Conservation (phyloP, 2,888 invertebrate species). For the Lithophane socia region DNA sequence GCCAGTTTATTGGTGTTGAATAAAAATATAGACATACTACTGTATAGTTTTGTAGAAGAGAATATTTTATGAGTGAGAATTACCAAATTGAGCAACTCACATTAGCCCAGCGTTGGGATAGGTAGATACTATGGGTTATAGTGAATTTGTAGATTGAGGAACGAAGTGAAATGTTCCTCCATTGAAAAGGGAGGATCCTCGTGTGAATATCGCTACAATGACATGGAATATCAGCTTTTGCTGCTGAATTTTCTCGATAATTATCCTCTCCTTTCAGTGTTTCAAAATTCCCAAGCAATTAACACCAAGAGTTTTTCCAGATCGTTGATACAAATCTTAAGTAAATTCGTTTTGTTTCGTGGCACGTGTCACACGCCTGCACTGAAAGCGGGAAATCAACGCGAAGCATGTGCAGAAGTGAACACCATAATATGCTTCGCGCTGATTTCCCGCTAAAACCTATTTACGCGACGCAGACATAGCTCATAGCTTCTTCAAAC, state of each 20-base stretch:
- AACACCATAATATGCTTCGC: too few species aligned
- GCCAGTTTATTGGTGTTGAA: constrained; percentile 55
- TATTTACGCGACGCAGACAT: background rate
- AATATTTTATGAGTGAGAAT: constrained; percentile 6
- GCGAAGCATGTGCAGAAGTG: too few species aligned
- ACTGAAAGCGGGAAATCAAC: too few species aligned
- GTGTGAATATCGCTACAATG: background rate
- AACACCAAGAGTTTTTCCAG: background rate
- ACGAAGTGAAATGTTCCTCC: background rate
- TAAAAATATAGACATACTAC: constrained; percentile 53
- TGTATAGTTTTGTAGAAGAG: constrained; percentile 23
- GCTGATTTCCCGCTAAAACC: background rate
- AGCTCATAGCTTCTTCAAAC: constrained; percentile 1
- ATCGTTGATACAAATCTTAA: background rate
- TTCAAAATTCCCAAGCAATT: background rate
- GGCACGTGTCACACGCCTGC: background rate
- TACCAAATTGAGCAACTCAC: background rate
- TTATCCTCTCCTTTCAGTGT: background rate
- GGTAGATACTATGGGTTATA: background rate
- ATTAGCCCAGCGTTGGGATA: background rate
- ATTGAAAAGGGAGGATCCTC: background rate
- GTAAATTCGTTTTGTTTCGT: too few species aligned
- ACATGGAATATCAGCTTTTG: background rate
- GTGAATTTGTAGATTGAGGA: background rate
- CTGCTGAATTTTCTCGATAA: background rate